These are phyloP conservation scores for Pimephales promelas DNA, from an alignment of 2,113 vertebrate genomes.

Conservation along the genomic window DNA sequence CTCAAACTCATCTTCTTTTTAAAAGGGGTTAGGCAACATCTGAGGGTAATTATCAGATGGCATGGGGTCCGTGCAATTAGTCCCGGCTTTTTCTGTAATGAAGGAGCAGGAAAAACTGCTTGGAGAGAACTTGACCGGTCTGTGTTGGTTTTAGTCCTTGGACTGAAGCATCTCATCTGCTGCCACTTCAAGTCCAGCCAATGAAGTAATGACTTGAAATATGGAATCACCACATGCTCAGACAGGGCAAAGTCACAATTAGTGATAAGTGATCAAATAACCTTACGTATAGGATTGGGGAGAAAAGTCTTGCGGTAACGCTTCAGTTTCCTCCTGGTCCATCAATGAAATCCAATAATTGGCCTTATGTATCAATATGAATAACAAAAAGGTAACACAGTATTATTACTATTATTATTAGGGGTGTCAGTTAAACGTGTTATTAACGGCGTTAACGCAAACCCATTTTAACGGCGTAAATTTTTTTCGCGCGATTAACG, in stretches of 20 bases:
- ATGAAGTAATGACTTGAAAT: constrained; percentile 58
- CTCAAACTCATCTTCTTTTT: constrained; percentile 54
- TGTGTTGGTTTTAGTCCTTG: constrained; percentile 60
- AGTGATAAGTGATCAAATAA: not conserved
- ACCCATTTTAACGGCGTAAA: too few species aligned
- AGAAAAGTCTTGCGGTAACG: not conserved
- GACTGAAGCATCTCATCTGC: constrained; percentile 54
- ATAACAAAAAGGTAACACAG: too few species aligned
- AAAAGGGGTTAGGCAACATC: constrained; percentile 53
- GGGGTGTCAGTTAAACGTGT: too few species aligned
- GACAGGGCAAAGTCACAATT: not conserved
- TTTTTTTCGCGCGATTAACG: too few species aligned
- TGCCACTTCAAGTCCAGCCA: constrained; percentile 58
- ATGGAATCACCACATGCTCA: constrained; percentile 12
- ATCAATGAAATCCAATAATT: too few species aligned
- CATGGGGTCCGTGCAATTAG: constrained; percentile 60
- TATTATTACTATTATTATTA: too few species aligned
- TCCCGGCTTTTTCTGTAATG: constrained; percentile 61
- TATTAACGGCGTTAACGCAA: too few species aligned
- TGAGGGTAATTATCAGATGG: constrained; percentile 63
- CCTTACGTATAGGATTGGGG: not conserved
- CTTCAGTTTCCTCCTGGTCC: not conserved
- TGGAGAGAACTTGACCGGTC: constrained; percentile 55
- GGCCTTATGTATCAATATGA: too few species aligned
- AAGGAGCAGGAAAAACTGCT: constrained; percentile 47